Conservation (phyloP, 2,888 invertebrate genomes). For the Melieria omissa region DNA sequence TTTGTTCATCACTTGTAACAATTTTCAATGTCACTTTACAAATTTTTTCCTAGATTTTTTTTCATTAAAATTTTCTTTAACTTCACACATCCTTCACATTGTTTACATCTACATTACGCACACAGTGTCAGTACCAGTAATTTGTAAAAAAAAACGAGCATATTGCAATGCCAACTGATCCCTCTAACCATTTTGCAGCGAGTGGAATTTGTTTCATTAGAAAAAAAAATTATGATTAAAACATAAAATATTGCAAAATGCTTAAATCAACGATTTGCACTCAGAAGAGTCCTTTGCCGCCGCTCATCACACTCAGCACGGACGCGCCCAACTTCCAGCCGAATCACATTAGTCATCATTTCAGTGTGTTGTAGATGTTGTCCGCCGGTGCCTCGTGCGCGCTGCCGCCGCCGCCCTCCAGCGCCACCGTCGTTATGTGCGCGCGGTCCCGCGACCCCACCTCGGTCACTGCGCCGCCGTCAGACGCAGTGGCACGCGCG, state of each 20-base stretch:
- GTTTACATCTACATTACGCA: neutral
- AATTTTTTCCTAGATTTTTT: neutral
- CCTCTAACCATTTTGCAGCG: slow-evolving; percentile 32
- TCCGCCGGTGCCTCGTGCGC: slow-evolving; percentile 47
- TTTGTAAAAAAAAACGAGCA: slow-evolving; percentile 6
- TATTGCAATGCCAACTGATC: slow-evolving; percentile 32
- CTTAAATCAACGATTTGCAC: slow-evolving; percentile 23
- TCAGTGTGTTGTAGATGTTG: slow-evolving; percentile 68
- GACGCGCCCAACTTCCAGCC: slow-evolving; percentile 60
- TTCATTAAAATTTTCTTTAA: neutral
- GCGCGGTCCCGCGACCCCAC: slow-evolving; percentile 39
- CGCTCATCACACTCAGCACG: slow-evolving; percentile 50
- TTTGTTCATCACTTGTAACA: neutral
- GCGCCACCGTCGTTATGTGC: slow-evolving; percentile 57
- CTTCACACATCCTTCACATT: neutral
- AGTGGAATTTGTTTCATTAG: too few relatives aligned
- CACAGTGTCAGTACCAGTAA: neutral
- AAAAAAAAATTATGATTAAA: too few relatives aligned
- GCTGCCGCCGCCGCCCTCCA: slow-evolving; percentile 45
- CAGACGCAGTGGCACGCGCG: neutral
- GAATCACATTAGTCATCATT: slow-evolving; percentile 66
- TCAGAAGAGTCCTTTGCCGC: slow-evolving; percentile 55
- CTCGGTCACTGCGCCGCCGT: neutral
- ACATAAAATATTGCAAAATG: neutral
- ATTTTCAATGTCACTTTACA: neutral